A percentile compares a stretch with the other conserved stretches of the same genome.
Conservation (phyloP, 1,140 invertebrate species). For the Bombus cullumanus region DNA sequence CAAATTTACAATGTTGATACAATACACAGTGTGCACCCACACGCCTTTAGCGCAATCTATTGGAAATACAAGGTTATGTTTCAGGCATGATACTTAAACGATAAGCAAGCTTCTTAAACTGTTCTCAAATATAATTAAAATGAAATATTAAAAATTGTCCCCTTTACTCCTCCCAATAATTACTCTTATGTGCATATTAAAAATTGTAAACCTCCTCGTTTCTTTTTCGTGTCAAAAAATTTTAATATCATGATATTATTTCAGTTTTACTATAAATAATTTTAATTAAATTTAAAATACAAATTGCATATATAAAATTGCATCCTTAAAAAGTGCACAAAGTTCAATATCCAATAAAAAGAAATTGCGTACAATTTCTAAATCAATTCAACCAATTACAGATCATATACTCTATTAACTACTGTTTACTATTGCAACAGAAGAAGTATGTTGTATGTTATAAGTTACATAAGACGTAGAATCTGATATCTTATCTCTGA, state of each 20-base stretch:
- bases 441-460: too few relatives aligned
- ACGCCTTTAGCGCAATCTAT: neutral
- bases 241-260: neutral
- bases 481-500: neutral
- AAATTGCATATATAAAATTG: neutral
- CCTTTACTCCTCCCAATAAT: neutral
- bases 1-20: neutral
- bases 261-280: neutral
- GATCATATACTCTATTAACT: neutral
- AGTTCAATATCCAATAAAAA: neutral
- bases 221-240: neutral
- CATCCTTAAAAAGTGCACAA: neutral
- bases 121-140: neutral
- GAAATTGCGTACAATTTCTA: neutral
- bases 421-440: neutral
- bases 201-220: neutral
- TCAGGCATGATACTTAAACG: neutral
- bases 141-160: neutral
- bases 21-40: neutral
- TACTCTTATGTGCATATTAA: neutral
- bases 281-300: too few relatives aligned
- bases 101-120: neutral
- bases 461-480: neutral
- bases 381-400: neutral
- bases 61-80: neutral